Conservation (phyloP, 2,888 invertebrate species). For the Parnassius orleans region DNA sequence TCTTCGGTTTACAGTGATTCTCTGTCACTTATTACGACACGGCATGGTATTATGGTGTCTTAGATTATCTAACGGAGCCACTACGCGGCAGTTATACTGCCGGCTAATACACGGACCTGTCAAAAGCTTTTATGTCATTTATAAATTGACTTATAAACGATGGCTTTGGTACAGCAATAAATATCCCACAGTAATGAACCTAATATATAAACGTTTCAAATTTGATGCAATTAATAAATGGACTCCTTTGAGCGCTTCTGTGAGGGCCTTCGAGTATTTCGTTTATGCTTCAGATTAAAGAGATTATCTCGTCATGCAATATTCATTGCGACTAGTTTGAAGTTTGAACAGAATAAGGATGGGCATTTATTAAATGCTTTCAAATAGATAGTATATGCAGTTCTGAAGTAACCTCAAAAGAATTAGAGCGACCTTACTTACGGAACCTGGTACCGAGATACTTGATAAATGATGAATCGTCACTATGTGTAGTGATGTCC, state of each 20-base stretch:
- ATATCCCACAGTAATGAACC: not conserved
- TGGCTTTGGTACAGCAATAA: no score
- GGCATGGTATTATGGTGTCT: no score
- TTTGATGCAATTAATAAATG: conserved; percentile 7
- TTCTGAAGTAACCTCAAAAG: conserved; percentile 13
- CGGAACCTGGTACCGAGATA: conserved; percentile 17
- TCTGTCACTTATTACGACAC: no score
- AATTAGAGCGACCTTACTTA: conserved; percentile 13
- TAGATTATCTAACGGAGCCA: no score
- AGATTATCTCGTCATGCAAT: conserved; percentile 2
- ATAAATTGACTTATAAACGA: no score
- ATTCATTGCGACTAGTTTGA: not conserved
- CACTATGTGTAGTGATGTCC: conserved; percentile 15
- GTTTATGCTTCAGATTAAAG: conserved; percentile 9
- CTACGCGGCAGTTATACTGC: no score
- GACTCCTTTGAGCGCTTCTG: not conserved
- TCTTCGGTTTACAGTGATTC: no score
- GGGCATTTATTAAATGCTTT: not conserved
- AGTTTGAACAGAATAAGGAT: conserved; percentile 1
- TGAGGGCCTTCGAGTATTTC: not conserved
- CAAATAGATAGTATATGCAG: not conserved
- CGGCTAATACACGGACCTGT: no score
- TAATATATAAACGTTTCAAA: conserved; percentile 3
- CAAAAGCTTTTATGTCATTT: no score
- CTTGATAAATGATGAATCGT: conserved; percentile 18